Evolutionary conservation across 2,888 invertebrate species (phyloP), one percentile per base, ranked within the genome.

Genomic region (Xestia xanthographa): DNA sequence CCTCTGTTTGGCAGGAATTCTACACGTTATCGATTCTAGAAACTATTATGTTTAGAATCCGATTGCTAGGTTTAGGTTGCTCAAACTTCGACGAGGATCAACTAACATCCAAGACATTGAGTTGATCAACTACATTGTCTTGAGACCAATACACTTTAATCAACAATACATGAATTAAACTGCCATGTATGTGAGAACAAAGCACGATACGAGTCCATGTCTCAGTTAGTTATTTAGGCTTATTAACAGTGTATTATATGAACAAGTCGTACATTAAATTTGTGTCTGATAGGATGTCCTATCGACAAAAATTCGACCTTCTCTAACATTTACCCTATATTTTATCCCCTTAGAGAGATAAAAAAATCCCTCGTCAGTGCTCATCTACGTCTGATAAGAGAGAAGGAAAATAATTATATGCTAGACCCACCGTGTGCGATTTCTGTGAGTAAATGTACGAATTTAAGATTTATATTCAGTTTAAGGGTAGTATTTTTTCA

Each of bases 1-100:
- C 72, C 68, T 84, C 43, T 29, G 73, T 67, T 82, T 84, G 75
- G 80, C 80, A 75, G 60, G 74, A 66, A 82, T 75, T 60, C 70
- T 53, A 69, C 58, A 76, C 63, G 62, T 65, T 68, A 75, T 78
- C n/a, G 72, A 78, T 75, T 80, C 62, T 56, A 74, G 60, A 72
- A 77, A 69, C 76, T 73, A 45, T 72, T 73, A 45, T 72, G 72
- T 82, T 75, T 74, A 76, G 67, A 50, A 76, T 68, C 60, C 41
- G 56, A 73, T 77, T 77, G 80, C 63, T n/a, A n/a, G n/a, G n/a
- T n/a, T 45, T 75, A 84, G n/a, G n/a, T 73, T 77, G 71, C 72
- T 79, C 60, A 66, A 76, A 78, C 62, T 77, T 70, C 43, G 63
- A 77, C 63, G 41, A 67, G 29, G 71, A 85, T 85, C 83, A 76